Conservation (phyloP, 2,113 vertebrate genomes). For the Oenanthe oenanthe region DNA sequence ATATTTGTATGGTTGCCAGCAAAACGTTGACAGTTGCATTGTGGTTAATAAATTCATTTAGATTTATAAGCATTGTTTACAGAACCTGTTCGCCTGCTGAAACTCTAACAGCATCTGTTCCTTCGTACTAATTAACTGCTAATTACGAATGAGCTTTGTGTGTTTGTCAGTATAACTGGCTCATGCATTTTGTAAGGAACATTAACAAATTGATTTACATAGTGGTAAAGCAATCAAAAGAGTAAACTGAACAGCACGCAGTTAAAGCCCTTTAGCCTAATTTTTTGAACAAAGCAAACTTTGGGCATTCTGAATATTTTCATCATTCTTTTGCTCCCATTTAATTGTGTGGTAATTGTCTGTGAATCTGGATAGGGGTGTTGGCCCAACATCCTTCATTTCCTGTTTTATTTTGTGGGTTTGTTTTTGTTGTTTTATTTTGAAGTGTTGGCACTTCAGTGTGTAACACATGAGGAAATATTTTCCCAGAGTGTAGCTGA, state of each 20-base stretch:
- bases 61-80: conserved; percentile 98
- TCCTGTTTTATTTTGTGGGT: background rate
- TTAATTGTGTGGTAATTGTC: background rate
- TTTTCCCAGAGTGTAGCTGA: background rate
- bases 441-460: background rate
- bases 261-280: conserved; percentile 70
- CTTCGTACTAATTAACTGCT: conserved; percentile 91
- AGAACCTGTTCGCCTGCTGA: conserved; percentile 88
- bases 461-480: background rate
- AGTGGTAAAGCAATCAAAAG: conserved; percentile 79
- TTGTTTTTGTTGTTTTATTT: background rate
- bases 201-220: conserved; percentile 89
- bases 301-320: background rate
- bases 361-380: background rate
- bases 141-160: conserved; percentile 90
- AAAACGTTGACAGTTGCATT: conserved; percentile 82
- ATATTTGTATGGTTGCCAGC: conserved; percentile 80
- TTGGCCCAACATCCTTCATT: background rate
- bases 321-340: background rate
- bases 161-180: conserved; percentile 87
- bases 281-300: conserved; percentile 60
- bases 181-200: conserved; percentile 86
- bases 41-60: conserved; percentile 88
- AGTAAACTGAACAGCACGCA: conserved; percentile 81
- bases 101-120: conserved; percentile 95